Base-by-base conservation (phyloP, 1,140 invertebrate genomes). In the Charaxes varanes region DNA sequence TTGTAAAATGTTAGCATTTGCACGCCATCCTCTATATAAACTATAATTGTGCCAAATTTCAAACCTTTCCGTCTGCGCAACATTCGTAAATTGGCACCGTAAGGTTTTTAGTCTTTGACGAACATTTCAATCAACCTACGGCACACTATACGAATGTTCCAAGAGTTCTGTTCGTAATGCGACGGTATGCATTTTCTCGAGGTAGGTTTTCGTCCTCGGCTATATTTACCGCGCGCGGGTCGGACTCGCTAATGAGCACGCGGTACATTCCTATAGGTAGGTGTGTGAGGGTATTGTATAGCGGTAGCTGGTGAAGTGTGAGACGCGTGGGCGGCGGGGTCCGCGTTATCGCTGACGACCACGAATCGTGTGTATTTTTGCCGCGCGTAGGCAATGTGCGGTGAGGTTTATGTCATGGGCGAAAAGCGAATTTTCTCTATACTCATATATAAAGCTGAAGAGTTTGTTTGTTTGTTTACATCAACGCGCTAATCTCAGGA, bases 331-430 rank as follows among this genome's bases (percentile, higher is more conserved):
- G 57, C 52, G 53, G 45, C 41, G 24, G 27, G 41, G 36, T 35
- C 43, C 24, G 47, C 45, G 46, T 62, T 66, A 59, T 59, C 57
- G 57, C 33, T 50, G 51, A 43, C 58, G 53, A 50, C 49, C 53
- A 58, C 60, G 56, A 57, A 58, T 58, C 56, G 56, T 51, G 55
- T 48, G 56, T 62, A 69, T 68, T 68, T 69, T 64, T 72, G 61
- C 58, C 58, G 45, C 53, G 48, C 52, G 53, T 59, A 59, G 49
- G 57, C 50, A 56, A 48, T 53, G 49, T 41, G 41, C 42, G 49
- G 56, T n/a, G 8, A 8, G 8, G 11, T 0, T 19, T 30, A 7
- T 8, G 18, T 23, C 4, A 19, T 27, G 11, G 15, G 8, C 1
- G 35, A 13, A 38, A 6, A 41, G 47, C 45, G 47, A 31, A 23